Evolutionary conservation across 2,888 invertebrate genomes (phyloP), one percentile per base, ranked within the genome.

Genomic region (Trissoscelio sp.): DNA sequence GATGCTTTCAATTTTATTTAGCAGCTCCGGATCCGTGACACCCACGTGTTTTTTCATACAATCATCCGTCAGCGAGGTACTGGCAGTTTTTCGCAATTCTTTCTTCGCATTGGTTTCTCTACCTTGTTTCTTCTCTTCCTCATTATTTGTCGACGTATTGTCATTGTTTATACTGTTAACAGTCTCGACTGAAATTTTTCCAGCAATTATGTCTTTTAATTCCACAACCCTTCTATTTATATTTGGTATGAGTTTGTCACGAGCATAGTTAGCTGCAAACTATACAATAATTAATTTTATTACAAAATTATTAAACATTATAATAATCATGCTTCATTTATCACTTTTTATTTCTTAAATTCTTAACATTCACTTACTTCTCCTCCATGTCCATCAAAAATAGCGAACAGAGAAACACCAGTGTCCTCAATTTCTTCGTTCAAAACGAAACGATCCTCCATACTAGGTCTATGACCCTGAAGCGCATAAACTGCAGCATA

Each of bases 381-480:
- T 42, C 98, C 98, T 60, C 98, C 98, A 91, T 98, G 98, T 0
- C 98, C 98, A 92, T 98, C 98, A 91, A 98, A 98, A 84, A 98
- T 95, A 48, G 97, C 98, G 92, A 97, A 97, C 75, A 98, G 92
- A 16, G 97, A 96, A 66, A 97, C 95, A 18, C 96, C 96, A 16
- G 97, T 96, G 85, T 95, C 94, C 90, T 96, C 95, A 66, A 97
- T 95, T 89, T 97, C 95, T 91, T 96, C 96, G 84, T 97, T 95
- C 64, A 98, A 94, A 70, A 97, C 96, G 91, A 97, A 98, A 88
- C 98, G 94, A 92, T 98, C 98, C 93, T 98, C 98, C 98, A 98
- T 98, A 84, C 96, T 96, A 82, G 96, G 95, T 88, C 98, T 93
- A 83, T 97, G 94, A 1, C 98, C 98, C 92, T 97, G 96, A 81